Conservation (phyloP, 2,888 invertebrate genomes). For the Euspilapteryx auroguttella region DNA sequence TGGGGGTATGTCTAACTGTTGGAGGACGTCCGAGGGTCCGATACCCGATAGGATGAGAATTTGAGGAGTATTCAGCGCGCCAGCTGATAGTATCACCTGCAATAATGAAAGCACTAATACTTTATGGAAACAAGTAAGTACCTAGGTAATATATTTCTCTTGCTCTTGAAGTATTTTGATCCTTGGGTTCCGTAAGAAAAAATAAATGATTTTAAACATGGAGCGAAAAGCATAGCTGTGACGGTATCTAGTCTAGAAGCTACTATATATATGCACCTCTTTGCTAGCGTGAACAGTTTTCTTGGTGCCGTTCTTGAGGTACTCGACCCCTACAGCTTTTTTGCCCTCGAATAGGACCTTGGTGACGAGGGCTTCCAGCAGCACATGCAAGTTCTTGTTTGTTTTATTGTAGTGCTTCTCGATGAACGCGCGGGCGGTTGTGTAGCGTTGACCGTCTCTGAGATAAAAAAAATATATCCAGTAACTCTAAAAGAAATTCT, state of each 20-base stretch:
- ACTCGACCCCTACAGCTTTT: not conserved
- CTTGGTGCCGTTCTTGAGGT: not conserved
- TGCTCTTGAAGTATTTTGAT: too few relatives aligned
- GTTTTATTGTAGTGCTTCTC: not conserved
- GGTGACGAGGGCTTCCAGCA: conserved; percentile 28
- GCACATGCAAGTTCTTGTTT: not conserved
- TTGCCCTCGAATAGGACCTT: not conserved
- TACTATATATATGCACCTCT: too few relatives aligned
- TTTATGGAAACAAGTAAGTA: too few relatives aligned
- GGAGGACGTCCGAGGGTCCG: conserved; percentile 59
- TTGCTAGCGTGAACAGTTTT: not conserved
- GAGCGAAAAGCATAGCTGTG: too few relatives aligned
- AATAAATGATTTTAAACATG: too few relatives aligned
- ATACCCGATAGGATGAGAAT: conserved; percentile 65
- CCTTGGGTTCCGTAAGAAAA: too few relatives aligned
- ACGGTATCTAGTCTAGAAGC: too few relatives aligned
- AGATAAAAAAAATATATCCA: conserved; percentile 1
- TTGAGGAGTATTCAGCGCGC: conserved; percentile 66
- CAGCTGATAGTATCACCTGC: conserved; percentile 60
- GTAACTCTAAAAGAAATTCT: not conserved
- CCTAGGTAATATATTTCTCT: too few relatives aligned
- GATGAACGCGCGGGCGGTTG: conserved; percentile 59
- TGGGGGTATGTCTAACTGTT: conserved; percentile 47
- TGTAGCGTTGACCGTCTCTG: conserved; percentile 63
- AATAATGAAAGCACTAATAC: too few relatives aligned